A percentile compares a stretch with the other conserved stretches of the same genome.
phyloP scores from a whole-genome alignment of 2,888 invertebrate species.

The Drosophila meridionalis region DNA sequence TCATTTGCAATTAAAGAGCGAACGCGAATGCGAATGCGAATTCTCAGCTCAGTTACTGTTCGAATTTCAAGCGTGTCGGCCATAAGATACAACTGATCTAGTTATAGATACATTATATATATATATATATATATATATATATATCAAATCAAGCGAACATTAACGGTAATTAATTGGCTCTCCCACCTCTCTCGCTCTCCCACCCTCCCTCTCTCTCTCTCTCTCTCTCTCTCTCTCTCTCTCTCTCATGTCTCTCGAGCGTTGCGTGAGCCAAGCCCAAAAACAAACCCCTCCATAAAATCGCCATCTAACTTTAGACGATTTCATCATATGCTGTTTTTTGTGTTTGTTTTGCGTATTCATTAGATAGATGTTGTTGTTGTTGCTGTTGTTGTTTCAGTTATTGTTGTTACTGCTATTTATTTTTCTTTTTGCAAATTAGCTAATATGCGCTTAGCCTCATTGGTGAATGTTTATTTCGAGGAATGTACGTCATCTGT shows the following conservation, averaged over 20 bases:
- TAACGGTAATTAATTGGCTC: constrained; percentile 75
- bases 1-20: constrained; percentile 63
- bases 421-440: constrained; percentile 59
- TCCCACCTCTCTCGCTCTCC: neutral
- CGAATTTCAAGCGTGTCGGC: constrained; percentile 56
- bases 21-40: constrained; percentile 17
- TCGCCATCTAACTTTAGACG: constrained; percentile 68
- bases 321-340: constrained; percentile 70
- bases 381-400: constrained; percentile 9
- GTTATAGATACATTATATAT: constrained; percentile 31
- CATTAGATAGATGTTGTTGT: constrained; percentile 39
- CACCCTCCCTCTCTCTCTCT: constrained; percentile 11
- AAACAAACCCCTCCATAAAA: constrained; percentile 41
- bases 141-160: constrained; percentile 53
- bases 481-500: constrained; percentile 41
- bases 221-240: constrained; percentile 11
- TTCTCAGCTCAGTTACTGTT: constrained; percentile 47
- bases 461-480: constrained; percentile 62
- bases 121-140: constrained; percentile 23
- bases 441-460: constrained; percentile 75
- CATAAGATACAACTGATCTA: constrained; percentile 46
- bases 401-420: constrained; percentile 26
- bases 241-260: neutral
- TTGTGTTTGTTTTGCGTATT: constrained; percentile 59
- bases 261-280: constrained; percentile 66